Base-by-base conservation (phyloP, 2,113 vertebrate genomes). In the Tragelaphus strepsiceros region DNA sequence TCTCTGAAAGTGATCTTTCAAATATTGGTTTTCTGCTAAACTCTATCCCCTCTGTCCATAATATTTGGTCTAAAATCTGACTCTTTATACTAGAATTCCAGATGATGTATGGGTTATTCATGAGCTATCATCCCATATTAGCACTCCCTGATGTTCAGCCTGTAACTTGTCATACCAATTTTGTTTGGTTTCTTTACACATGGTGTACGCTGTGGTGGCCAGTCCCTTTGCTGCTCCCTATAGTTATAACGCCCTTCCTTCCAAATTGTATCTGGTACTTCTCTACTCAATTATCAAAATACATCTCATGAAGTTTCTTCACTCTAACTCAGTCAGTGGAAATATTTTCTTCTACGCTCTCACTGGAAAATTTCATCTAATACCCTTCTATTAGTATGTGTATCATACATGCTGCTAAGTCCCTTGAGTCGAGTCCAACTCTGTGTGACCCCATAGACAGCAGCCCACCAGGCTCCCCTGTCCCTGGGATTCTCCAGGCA, bases 201-300 rank as follows among this genome's bases (percentile, higher is more conserved):
- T 8, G 2, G 6, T 6, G 0, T n/a, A 14, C 3, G 4, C 22
- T 49, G 1, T 19, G 6, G 59, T 24, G 13, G 16, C 39, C 9
- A 28, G 32, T 81, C 24, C 19, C 12, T 82, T 88, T 49, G 35
- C 7, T 43, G 22, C 62, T 67, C 5, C 43, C 9, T 85, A 1
- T 4, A 6, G 10, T 35, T 46, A 1, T 14, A 71, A 93, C 13
- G 3, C 7, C 7, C 54, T 71, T 78, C 21, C 7, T 26, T 80
- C 15, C 5, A 22, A 22, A 21, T 43, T 46, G 39, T 43, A 53
- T 61, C 30, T 71, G 5, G 7, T n/a, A 49, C 81, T 67, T 74
- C 12, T 35, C 35, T 59, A 59, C 7, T 78, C 26, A 84, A 35
- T 96, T 81, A 84, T 80, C 26, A 56, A 71, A 83, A 71, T 7